A percentile compares a stretch with the other conserved stretches of the same genome.
These are phyloP conservation scores for Seriola dumerili DNA, from an alignment of 2,113 vertebrate species.

Conservation along the genomic window DNA sequence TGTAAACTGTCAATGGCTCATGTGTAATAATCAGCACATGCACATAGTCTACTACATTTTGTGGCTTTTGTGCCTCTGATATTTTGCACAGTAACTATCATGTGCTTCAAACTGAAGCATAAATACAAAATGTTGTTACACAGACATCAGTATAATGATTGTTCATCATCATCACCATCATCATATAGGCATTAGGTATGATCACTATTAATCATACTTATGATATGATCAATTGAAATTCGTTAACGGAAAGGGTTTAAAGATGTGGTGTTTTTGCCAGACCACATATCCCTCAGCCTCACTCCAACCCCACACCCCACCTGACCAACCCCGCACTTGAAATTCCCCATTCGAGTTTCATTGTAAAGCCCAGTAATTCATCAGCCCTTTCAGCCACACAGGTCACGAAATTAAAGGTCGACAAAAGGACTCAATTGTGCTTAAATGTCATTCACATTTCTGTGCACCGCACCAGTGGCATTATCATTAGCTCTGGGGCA, in stretches of 20 bases:
- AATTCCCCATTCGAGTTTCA: conserved; percentile 4
- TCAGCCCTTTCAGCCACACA: conserved; percentile 15
- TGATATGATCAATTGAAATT: background rate
- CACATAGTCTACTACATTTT: no score
- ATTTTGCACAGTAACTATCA: no score
- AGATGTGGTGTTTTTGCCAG: background rate
- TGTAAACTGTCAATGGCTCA: background rate
- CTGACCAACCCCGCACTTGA: background rate
- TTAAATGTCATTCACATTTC: conserved; percentile 50
- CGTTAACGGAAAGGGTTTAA: background rate
- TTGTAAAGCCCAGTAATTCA: conserved; percentile 20
- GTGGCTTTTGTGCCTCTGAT: background rate
- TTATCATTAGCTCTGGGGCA: conserved; percentile 35
- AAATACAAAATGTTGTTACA: no score
- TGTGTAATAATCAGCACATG: background rate
- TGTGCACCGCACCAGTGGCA: background rate
- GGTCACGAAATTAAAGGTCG: conserved; percentile 28
- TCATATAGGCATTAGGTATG: no score
- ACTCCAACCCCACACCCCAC: background rate
- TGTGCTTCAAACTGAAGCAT: no score
- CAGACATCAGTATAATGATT: background rate
- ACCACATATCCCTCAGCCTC: background rate
- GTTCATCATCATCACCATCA: background rate
- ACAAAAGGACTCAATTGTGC: conserved; percentile 27
- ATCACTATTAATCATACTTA: no score